These are phyloP conservation scores for Lutraria lutraria DNA, from an alignment of 2,888 invertebrate species.

Conservation along the genomic window DNA sequence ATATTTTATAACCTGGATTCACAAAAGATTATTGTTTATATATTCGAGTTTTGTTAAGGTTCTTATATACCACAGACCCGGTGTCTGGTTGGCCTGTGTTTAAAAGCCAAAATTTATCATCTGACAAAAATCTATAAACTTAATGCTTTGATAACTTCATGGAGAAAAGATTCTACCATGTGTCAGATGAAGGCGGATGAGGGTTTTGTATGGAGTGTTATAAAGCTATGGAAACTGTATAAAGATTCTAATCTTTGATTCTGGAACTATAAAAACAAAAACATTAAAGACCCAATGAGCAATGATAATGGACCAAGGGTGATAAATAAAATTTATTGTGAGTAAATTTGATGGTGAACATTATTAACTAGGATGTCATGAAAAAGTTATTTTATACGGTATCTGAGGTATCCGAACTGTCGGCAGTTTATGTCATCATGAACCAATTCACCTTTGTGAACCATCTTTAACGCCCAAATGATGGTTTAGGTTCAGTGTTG, in stretches of 20 bases:
- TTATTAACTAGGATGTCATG: neutral
- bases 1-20: neutral
- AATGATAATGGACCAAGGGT: neutral
- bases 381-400: neutral
- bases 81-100: conserved; percentile 8
- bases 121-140: conserved; percentile 23
- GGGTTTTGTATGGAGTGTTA: neutral
- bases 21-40: conserved; percentile 25
- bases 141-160: conserved; percentile 15
- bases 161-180: neutral
- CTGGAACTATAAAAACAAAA: conserved; percentile 23
- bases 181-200: neutral
- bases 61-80: neutral
- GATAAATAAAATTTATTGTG: conserved; percentile 10
- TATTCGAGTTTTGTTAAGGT: neutral
- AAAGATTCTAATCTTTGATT: neutral
- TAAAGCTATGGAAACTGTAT: neutral
- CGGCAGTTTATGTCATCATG: too few species aligned
- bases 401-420: too few species aligned
- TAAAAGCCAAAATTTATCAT: conserved; percentile 19
- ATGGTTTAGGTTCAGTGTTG: too few species aligned
- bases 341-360: neutral
- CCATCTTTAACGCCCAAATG: too few species aligned
- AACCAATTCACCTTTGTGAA: too few species aligned
- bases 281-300: conserved; percentile 3